Conservation (phyloP, 2,888 invertebrate genomes). For the Dasypolia templi region DNA sequence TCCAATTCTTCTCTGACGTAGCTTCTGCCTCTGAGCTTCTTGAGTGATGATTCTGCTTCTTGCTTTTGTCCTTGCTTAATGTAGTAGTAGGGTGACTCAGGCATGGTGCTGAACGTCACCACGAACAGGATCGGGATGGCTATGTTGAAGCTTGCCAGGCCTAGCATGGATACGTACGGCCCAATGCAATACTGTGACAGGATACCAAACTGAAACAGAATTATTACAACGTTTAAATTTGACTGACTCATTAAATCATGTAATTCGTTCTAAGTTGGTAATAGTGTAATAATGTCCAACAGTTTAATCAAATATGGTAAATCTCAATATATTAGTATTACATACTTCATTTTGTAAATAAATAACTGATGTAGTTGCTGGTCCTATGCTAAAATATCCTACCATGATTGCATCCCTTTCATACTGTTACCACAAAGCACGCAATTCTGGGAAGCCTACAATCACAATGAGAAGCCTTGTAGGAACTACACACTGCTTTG, state of each 20-base stretch:
- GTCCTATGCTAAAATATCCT: neutral
- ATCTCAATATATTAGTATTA: no score
- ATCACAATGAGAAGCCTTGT: neutral
- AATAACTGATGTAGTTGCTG: neutral
- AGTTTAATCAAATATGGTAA: neutral
- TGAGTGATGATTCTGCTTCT: slow-evolving; percentile 89
- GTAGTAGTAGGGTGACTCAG: slow-evolving; percentile 92
- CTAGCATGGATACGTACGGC: slow-evolving; percentile 90
- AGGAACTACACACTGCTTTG: neutral
- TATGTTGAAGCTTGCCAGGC: slow-evolving; percentile 89
- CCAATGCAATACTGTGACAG: slow-evolving; percentile 91
- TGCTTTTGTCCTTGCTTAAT: slow-evolving; percentile 87
- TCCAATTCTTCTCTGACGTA: slow-evolving; percentile 90
- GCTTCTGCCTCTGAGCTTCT: slow-evolving; percentile 89
- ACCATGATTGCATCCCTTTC: neutral
- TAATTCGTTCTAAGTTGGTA: neutral
- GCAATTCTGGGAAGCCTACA: neutral
- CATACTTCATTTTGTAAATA: neutral
- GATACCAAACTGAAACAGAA: slow-evolving; percentile 89
- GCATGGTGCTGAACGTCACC: slow-evolving; percentile 90
- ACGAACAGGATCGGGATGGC: slow-evolving; percentile 90
- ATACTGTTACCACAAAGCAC: neutral
- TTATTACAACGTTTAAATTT: neutral
- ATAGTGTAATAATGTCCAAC: neutral
- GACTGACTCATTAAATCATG: neutral